Evolutionary conservation across 2,113 vertebrate species (phyloP).

Genomic region (Theristicus caerulescens): DNA sequence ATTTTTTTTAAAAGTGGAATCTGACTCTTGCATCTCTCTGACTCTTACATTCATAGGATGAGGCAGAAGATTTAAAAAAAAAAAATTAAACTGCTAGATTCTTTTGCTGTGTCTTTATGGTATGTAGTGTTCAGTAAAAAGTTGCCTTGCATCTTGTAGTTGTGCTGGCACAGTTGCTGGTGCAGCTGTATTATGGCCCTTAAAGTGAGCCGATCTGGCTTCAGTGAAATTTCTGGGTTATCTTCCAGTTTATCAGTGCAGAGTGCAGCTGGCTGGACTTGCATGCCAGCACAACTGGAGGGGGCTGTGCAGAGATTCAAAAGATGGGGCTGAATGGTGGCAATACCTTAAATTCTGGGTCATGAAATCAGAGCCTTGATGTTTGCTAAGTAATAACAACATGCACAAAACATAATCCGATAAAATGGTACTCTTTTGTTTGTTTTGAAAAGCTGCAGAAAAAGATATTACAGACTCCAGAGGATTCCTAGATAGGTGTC

Average conservation of each 20-base stretch:
- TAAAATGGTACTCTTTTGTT: neutral
- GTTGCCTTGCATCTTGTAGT: neutral
- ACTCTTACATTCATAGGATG: neutral
- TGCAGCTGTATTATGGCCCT: neutral
- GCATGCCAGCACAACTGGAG: neutral
- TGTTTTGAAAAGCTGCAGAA: neutral
- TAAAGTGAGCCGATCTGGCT: neutral
- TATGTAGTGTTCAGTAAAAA: neutral
- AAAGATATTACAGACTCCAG: neutral
- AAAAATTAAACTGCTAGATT: neutral
- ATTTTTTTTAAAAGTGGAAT: neutral
- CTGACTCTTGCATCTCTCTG: neutral
- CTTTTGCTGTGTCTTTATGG: neutral
- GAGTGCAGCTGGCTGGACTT: neutral
- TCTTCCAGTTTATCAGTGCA: neutral
- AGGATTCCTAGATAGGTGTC: neutral
- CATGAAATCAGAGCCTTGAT: neutral
- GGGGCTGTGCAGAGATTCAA: accelerated
- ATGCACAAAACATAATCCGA: neutral
- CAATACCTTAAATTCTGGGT: neutral
- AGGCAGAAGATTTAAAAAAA: neutral
- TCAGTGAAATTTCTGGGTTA: neutral
- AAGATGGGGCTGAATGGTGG: neutral
- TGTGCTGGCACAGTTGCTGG: neutral
- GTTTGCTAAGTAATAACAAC: neutral